Evolutionary conservation across 2,797 vertebrate genomes (phyloP), one percentile per base, ranked within the genome.

Genomic region (Aviceda cuculoides): DNA sequence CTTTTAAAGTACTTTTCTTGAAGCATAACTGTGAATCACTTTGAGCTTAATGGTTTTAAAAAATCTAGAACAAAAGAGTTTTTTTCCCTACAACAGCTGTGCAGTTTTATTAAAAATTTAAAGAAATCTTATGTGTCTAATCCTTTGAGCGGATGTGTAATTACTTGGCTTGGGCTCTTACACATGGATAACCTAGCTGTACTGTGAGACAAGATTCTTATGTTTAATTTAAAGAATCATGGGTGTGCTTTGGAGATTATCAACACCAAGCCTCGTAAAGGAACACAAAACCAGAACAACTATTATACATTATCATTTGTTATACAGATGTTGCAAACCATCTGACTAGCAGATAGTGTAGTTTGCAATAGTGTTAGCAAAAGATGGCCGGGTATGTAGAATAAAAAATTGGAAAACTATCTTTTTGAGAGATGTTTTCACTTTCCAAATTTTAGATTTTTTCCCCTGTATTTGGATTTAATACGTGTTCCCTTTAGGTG

Each of bases 41-140:
- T 94, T 92, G 95, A 97, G 94, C 82, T 93, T 97, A 97, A 95
- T 80, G 92, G 79, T 95, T 96, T 96, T 95, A 82, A 95, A 94
- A 97, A 97, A 96, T 96, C 88, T 97, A 96, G 94, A 96, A 97
- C 97, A 96, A 97, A 97, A 96, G 96, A 97, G 94, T 96, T 97
- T 97, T 95, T 95, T 97, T 91, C 62, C 89, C 97, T 97, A 88
- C 92, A 97, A 98, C 98, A 98, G 97, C 97, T 98, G 97, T 97
- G 97, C 95, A 94, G 96, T 98, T 96, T 96, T 98, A 98, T 98
- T 97, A 98, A 98, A 98, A 97, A 98, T 98, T 98, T 97, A 98
- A 95, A 97, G 97, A 97, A 97, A 98, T 97, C 88, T 98, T 98
- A 92, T 97, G 94, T 98, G 96, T 97, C 96, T 95, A 97, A 96